Percentiles rank a stretch among this genome's conserved stretches.
Evolutionary conservation across 2,888 invertebrate species (phyloP).

Genomic region (Coleophora flavipennella): DNA sequence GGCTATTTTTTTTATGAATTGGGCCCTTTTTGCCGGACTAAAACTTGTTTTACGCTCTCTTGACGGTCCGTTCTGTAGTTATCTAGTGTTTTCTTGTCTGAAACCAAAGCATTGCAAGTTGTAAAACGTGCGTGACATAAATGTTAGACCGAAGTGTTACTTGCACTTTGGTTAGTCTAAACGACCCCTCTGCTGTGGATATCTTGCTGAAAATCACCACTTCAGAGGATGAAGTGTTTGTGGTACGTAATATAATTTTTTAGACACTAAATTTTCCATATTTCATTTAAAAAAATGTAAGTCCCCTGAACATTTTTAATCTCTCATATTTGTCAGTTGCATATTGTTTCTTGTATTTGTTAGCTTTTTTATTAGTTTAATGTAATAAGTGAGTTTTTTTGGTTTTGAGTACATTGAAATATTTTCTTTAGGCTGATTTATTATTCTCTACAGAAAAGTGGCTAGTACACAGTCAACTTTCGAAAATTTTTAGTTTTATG

Average conservation of each 20-base stretch:
- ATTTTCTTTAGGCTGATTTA: too few species aligned
- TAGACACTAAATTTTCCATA: too few species aligned
- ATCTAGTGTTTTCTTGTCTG: slow-evolving; percentile 11
- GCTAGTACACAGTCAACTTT: too few species aligned
- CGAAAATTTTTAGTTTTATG: too few species aligned
- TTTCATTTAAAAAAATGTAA: too few species aligned
- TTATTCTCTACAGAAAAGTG: too few species aligned
- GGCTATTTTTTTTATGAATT: slow-evolving; percentile 33
- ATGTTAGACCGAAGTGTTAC: slow-evolving; percentile 33
- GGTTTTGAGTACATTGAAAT: too few species aligned
- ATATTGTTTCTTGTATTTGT: too few species aligned
- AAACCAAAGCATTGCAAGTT: slow-evolving; percentile 17
- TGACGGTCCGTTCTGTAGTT: slow-evolving; percentile 17
- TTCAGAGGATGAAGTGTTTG: slow-evolving; percentile 42
- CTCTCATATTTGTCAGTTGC: too few species aligned
- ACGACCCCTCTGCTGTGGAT: slow-evolving; percentile 24
- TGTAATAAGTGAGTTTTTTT: too few species aligned
- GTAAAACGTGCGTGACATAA: slow-evolving; percentile 33
- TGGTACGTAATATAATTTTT: slow-evolving; percentile 40
- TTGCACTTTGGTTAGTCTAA: slow-evolving; percentile 42
- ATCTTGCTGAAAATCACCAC: slow-evolving; percentile 19
- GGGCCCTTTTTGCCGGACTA: neutral
- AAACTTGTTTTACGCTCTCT: slow-evolving; percentile 18
- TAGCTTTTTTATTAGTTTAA: too few species aligned
- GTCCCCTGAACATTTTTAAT: too few species aligned